Evolutionary conservation across 1,140 invertebrate species (phyloP).

Genomic region (Conus ventricosus): DNA sequence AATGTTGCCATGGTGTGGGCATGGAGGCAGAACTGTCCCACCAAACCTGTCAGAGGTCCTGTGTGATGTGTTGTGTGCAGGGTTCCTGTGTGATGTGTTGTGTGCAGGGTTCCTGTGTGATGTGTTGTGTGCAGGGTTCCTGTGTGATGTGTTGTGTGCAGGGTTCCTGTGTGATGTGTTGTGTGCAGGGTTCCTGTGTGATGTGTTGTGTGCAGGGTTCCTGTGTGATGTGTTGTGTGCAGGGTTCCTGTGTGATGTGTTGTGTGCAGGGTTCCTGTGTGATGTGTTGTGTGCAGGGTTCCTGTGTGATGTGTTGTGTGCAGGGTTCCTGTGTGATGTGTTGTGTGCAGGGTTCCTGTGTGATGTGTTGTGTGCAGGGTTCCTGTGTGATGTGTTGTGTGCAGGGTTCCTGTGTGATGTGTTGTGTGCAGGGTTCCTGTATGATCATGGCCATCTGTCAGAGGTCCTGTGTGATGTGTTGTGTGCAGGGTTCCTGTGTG

Average conservation of each 20-base stretch:
- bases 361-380: conserved; percentile 59
- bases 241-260: conserved; percentile 75
- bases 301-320: conserved; percentile 74
- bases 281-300: conserved; percentile 59
- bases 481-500: too few relatives aligned
- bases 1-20: too few relatives aligned
- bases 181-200: conserved; percentile 72
- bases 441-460: conserved; percentile 74
- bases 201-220: conserved; percentile 46
- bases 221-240: not conserved
- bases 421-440: conserved; percentile 69
- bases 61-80: too few relatives aligned
- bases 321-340: too few relatives aligned
- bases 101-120: too few relatives aligned
- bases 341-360: conserved; percentile 71
- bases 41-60: too few relatives aligned
- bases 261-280: too few relatives aligned
- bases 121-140: conserved; percentile 60
- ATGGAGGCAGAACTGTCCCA: too few relatives aligned
- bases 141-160: conserved; percentile 74
- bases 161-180: too few relatives aligned
- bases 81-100: too few relatives aligned
- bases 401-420: conserved; percentile 74
- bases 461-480: too few relatives aligned
- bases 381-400: not conserved